Percentiles rank a stretch among this genome's conserved stretches.
Evolutionary conservation across 1,140 invertebrate genomes (phyloP).

Genomic region (Drosophila albomicans): DNA sequence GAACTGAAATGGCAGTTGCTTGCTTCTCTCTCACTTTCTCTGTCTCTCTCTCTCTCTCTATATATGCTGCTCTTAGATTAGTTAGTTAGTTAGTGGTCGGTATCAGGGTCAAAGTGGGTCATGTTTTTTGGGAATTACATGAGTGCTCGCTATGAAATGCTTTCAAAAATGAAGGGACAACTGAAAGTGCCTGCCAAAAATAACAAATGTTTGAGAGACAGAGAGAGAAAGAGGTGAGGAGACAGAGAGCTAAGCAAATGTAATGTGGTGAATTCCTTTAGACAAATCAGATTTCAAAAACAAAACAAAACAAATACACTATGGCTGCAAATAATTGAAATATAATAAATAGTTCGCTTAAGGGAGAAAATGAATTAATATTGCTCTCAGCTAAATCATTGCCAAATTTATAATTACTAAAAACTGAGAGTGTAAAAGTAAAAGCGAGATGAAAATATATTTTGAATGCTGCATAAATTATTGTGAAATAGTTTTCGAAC

Average conservation of each 20-base stretch:
- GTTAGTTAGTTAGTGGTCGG: conserved; percentile 41
- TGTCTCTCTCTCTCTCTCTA: background rate
- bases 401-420: no score
- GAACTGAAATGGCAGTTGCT: conserved; percentile 54
- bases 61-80: conserved; percentile 27
- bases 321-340: background rate
- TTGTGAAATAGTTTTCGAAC: no score
- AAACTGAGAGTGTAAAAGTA: no score
- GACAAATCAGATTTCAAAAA: background rate
- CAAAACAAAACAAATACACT: background rate
- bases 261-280: background rate
- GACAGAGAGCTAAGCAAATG: background rate
- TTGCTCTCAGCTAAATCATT: no score
- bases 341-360: no score
- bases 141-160: conserved; percentile 17
- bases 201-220: background rate
- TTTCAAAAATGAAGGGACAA: conserved; percentile 7
- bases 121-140: conserved; percentile 40
- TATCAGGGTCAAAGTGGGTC: conserved; percentile 47
- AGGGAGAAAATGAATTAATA: no score
- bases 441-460: no score
- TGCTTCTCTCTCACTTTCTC: background rate
- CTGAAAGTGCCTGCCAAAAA: background rate
- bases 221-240: background rate
- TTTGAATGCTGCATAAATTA: no score